Conservation (phyloP, 2,888 invertebrate genomes). For the Brachyptera risi region DNA sequence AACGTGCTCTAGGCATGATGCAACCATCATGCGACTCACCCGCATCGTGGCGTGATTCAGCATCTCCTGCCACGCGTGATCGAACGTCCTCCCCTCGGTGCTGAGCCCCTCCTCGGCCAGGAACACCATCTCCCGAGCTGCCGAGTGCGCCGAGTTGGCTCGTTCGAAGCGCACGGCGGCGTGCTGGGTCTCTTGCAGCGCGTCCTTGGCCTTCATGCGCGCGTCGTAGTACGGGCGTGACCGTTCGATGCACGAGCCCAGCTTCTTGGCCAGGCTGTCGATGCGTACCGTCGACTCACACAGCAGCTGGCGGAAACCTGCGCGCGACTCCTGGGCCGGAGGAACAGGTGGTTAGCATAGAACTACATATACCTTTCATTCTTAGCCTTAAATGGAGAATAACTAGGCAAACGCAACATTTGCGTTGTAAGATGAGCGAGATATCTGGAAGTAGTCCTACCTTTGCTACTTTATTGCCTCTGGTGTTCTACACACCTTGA, state of each 20-base stretch:
- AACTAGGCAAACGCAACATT: too few species aligned
- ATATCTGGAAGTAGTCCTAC: too few species aligned
- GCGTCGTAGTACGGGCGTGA: slow-evolving; percentile 90
- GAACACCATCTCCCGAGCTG: slow-evolving; percentile 87
- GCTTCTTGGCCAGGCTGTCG: slow-evolving; percentile 72
- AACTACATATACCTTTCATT: too few species aligned
- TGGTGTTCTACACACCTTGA: too few species aligned
- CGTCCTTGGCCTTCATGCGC: slow-evolving; percentile 35
- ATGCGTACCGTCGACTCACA: slow-evolving; percentile 80
- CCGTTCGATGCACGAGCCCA: slow-evolving; percentile 82
- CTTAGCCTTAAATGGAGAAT: too few species aligned
- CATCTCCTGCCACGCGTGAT: slow-evolving; percentile 97
- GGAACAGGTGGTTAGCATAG: too few species aligned
- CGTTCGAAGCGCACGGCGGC: slow-evolving; percentile 78
- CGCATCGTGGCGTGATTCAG: slow-evolving; percentile 93
- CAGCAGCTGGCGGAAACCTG: slow-evolving; percentile 80
- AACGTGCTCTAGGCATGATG: too few species aligned
- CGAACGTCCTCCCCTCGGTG: slow-evolving; percentile 68
- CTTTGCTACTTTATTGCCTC: too few species aligned
- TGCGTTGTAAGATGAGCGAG: too few species aligned
- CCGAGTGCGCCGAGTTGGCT: slow-evolving; percentile 85
- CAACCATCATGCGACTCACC: too few species aligned
- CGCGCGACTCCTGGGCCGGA: slow-evolving; percentile 82
- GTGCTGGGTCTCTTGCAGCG: slow-evolving; percentile 63
- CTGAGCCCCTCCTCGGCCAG: slow-evolving; percentile 74